Conservation (phyloP, 2,797 vertebrate species). For the Scolopax bukidnonensis region DNA sequence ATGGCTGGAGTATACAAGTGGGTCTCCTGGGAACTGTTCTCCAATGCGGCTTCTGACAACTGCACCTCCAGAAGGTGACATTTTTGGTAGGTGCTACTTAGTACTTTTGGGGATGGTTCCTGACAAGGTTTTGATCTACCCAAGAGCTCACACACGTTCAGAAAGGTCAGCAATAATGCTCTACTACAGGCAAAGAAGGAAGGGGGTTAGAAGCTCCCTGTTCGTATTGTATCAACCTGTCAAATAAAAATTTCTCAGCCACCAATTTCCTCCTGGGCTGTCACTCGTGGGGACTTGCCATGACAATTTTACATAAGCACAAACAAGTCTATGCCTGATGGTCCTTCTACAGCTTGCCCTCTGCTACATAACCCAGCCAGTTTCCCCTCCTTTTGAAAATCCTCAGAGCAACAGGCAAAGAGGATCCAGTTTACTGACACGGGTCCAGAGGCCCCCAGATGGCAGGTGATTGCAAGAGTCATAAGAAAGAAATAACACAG, state of each 20-base stretch:
- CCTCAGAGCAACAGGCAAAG: constrained; percentile 53
- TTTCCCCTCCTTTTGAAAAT: constrained; percentile 19
- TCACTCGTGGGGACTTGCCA: background rate
- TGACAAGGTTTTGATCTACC: background rate
- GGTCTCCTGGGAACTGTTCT: background rate
- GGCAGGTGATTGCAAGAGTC: constrained; percentile 25
- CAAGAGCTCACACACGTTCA: background rate
- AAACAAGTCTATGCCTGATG: background rate
- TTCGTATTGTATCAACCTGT: background rate
- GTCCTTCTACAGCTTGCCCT: background rate
- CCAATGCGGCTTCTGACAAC: background rate
- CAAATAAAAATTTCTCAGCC: background rate
- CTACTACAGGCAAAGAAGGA: background rate
- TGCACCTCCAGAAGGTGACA: background rate
- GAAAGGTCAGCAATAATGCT: background rate
- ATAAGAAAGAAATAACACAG: constrained; percentile 64
- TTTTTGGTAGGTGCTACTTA: background rate
- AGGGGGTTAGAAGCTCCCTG: background rate
- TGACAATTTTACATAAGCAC: background rate
- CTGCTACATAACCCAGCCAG: background rate
- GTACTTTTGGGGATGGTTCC: background rate
- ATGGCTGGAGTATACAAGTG: background rate
- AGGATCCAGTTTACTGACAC: constrained; percentile 52
- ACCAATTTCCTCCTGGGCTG: background rate
- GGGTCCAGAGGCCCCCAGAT: constrained; percentile 69